Evolutionary conservation across 2,888 invertebrate genomes (phyloP).

Genomic region (Hypomecis punctinalis): DNA sequence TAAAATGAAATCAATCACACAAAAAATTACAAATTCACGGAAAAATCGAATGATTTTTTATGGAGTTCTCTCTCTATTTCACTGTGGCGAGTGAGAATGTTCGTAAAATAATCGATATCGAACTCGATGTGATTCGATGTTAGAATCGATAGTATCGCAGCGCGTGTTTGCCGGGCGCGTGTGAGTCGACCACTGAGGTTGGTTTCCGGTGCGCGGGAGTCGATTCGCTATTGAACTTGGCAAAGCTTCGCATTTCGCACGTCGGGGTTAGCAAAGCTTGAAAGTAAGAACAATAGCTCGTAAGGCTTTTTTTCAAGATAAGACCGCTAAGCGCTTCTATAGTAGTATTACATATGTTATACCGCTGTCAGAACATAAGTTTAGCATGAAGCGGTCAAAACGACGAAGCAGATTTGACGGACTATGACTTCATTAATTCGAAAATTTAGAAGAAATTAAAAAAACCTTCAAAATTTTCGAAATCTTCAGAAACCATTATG

Average conservation of each 20-base stretch:
- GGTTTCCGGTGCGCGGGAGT: constrained; percentile 56
- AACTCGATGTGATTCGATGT: constrained; percentile 28
- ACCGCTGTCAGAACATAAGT: not conserved
- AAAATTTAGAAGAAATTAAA: no score
- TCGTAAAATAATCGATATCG: constrained; percentile 20
- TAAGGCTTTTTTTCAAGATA: constrained; percentile 16
- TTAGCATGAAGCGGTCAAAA: constrained; percentile 4
- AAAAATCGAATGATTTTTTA: not conserved
- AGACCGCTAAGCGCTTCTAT: constrained; percentile 11
- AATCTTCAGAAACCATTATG: no score
- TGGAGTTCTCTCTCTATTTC: constrained; percentile 3
- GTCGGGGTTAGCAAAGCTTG: constrained; percentile 26
- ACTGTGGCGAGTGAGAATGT: constrained; percentile 6
- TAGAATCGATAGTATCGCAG: constrained; percentile 55
- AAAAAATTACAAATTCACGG: not conserved
- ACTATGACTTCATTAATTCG: no score
- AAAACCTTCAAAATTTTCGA: no score
- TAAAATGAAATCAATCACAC: constrained; percentile 17
- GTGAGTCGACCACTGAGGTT: constrained; percentile 72
- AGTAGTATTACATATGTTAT: not conserved
- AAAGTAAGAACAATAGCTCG: constrained; percentile 20
- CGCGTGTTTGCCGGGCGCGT: constrained; percentile 74
- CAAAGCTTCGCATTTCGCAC: constrained; percentile 65
- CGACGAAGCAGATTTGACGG: not conserved
- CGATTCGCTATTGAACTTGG: constrained; percentile 77